phyloP scores from a whole-genome alignment of 2,888 invertebrate species.

The Ophioninae sp. region DNA sequence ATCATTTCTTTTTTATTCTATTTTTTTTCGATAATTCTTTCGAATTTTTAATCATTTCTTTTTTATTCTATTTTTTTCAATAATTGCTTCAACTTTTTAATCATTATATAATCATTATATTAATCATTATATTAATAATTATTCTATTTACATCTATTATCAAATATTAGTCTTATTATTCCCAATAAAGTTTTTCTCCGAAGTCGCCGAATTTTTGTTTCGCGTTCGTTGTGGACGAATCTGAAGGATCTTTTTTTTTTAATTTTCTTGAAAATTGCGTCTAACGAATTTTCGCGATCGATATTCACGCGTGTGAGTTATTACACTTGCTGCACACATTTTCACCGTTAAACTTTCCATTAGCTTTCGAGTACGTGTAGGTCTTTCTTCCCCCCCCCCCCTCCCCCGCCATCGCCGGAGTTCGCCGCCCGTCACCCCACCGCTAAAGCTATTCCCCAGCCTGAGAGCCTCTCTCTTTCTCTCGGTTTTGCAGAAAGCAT shows the following conservation, averaged over 20 bases:
- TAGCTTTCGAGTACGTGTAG: slow-evolving; percentile 54
- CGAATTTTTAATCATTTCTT: no score
- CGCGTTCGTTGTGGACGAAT: background rate
- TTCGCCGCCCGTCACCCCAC: no score
- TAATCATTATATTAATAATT: no score
- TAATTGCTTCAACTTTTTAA: no score
- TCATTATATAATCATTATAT: no score
- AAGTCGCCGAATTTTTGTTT: background rate
- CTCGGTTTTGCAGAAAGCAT: slow-evolving; percentile 20
- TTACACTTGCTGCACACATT: slow-evolving; percentile 50
- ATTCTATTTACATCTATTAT: no score
- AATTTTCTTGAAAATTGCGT: background rate
- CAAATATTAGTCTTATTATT: no score
- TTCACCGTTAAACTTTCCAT: slow-evolving; percentile 64
- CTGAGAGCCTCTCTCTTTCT: slow-evolving; percentile 2
- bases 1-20: no score
- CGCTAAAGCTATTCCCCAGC: background rate
- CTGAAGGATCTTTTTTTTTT: background rate
- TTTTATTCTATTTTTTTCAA: no score
- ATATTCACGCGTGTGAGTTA: slow-evolving; percentile 19
- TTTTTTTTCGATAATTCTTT: no score
- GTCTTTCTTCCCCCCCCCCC: background rate
- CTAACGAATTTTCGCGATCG: slow-evolving; percentile 45
- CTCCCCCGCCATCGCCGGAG: no score
- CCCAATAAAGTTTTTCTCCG: no score